Evolutionary conservation across 1,140 invertebrate genomes (phyloP).

Genomic region (Sitophilus oryzae): DNA sequence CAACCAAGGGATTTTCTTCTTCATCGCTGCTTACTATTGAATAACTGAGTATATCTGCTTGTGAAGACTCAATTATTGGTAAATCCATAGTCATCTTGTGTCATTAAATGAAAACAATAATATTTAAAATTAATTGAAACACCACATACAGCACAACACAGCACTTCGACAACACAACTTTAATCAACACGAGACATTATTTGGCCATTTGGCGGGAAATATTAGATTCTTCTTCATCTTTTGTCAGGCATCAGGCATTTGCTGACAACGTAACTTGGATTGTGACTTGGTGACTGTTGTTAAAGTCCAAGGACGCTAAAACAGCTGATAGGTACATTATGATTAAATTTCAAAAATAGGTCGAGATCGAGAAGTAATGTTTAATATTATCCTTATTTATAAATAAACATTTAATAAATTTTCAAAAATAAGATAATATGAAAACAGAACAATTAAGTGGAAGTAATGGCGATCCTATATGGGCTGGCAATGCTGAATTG

Average conservation of each 20-base stretch:
- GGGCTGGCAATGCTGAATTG: slow-evolving; percentile 29
- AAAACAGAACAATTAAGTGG: slow-evolving; percentile 27
- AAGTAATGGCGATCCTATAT: slow-evolving; percentile 29
- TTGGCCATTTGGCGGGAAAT: not conserved
- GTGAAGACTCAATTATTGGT: slow-evolving; percentile 2
- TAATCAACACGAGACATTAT: not conserved
- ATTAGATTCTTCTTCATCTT: not conserved
- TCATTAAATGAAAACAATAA: not conserved
- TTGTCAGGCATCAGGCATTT: not conserved
- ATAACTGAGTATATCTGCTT: slow-evolving; percentile 20
- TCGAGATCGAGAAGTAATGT: too few species aligned
- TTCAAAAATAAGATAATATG: slow-evolving; percentile 19
- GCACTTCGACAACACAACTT: not conserved
- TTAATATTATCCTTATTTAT: too few species aligned
- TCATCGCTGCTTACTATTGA: slow-evolving; percentile 19
- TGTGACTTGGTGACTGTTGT: not conserved
- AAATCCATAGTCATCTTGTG: slow-evolving; percentile 13
- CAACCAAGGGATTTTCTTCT: slow-evolving; percentile 15
- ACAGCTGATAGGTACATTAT: not conserved
- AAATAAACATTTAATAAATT: too few species aligned
- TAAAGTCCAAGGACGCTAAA: not conserved
- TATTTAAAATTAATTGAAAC: not conserved
- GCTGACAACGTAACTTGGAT: not conserved
- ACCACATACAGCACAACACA: not conserved
- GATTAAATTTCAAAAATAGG: not conserved